Conservation (phyloP, 2,797 vertebrate species). For the Pyrocephalus nanus region DNA sequence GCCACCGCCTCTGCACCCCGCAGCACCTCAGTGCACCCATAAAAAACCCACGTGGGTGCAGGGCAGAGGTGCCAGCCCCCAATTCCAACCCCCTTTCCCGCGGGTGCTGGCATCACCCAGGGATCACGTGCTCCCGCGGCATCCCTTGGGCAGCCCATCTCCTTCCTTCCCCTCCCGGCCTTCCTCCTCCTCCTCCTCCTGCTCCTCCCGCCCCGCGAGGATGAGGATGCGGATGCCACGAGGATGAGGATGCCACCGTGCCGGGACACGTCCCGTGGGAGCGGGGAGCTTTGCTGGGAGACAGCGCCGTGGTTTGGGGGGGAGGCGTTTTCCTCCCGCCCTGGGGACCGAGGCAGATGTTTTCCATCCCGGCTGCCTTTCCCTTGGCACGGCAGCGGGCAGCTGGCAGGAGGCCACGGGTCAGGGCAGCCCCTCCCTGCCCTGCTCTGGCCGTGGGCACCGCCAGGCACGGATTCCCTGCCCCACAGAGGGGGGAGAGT, state of each 20-base stretch:
- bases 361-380: not conserved
- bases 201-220: not conserved
- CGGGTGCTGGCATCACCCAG: not conserved
- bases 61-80: not conserved
- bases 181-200: not conserved
- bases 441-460: not conserved
- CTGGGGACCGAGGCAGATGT: not conserved
- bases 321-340: not conserved
- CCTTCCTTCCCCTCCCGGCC: not conserved
- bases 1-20: not conserved
- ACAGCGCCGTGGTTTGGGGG: not conserved
- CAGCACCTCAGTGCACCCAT: fast-evolving
- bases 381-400: not conserved
- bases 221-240: not conserved
- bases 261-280: not conserved
- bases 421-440: not conserved
- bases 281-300: not conserved
- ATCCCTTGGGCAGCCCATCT: not conserved
- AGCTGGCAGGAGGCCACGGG: not conserved
- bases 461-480: fast-evolving
- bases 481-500: not conserved
- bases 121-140: not conserved
- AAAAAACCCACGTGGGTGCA: fast-evolving
- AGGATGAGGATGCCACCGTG: not conserved
- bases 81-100: not conserved